phyloP scores from a whole-genome alignment of 2,113 vertebrate species.

The Agelaius tricolor region DNA sequence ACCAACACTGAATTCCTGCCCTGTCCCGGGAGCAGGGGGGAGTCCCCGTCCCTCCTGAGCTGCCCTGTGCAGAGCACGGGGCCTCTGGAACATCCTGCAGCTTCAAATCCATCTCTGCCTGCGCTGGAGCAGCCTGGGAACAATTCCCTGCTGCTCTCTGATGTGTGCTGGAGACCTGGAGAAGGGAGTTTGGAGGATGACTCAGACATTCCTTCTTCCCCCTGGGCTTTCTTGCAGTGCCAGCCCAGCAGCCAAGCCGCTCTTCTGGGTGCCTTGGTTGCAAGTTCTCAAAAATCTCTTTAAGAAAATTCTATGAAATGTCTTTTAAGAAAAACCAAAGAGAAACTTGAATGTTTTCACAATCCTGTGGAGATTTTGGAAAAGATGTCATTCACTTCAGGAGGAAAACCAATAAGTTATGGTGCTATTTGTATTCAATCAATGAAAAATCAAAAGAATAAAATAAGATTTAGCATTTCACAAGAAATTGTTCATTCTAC shows the following conservation, averaged over 20 bases:
- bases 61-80: neutral
- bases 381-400: neutral
- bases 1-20: neutral
- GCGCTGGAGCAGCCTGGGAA: neutral
- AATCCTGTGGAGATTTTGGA: neutral
- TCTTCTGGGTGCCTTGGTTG: neutral
- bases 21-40: neutral
- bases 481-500: neutral
- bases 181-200: conserved; percentile 7
- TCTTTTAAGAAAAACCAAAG: neutral
- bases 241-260: neutral
- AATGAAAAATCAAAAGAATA: neutral
- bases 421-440: neutral
- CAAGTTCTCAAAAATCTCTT: neutral
- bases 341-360: neutral
- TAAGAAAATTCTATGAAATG: neutral
- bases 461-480: neutral
- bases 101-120: neutral
- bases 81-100: neutral
- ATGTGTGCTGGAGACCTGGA: conserved; percentile 11
- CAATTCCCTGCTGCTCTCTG: neutral
- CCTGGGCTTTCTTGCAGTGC: neutral
- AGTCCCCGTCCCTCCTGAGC: neutral
- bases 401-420: neutral
- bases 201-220: conserved; percentile 15